Percentiles rank a stretch among this genome's conserved stretches.
These are phyloP conservation scores for Harpagifer antarcticus DNA, from an alignment of 2,797 vertebrate species.

Conservation along the genomic window DNA sequence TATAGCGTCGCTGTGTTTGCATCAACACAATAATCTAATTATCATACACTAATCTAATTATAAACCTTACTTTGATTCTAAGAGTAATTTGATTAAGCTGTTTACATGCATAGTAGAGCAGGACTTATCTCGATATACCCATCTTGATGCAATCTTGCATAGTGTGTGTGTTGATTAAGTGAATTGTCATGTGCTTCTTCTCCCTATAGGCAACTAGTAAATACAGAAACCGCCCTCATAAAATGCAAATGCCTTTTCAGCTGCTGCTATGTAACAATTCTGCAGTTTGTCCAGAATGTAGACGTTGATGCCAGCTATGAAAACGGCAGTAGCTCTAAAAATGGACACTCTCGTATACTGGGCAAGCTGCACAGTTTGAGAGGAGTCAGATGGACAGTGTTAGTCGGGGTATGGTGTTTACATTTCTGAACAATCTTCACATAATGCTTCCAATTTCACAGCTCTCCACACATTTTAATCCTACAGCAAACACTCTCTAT, in stretches of 20 bases:
- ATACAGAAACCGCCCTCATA: slow-evolving; percentile 4
- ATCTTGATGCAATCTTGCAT: slow-evolving; percentile 61
- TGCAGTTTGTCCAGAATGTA: slow-evolving; percentile 35
- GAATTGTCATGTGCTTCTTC: slow-evolving; percentile 34
- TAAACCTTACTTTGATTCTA: slow-evolving; percentile 69
- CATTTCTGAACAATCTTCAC: slow-evolving; percentile 34
- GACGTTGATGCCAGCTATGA: slow-evolving; percentile 13
- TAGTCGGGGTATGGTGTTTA: slow-evolving; percentile 55
- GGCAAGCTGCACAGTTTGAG: slow-evolving; percentile 32
- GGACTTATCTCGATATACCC: slow-evolving; percentile 63
- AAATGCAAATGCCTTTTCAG: slow-evolving; percentile 25
- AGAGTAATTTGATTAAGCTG: slow-evolving; percentile 75
- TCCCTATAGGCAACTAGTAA: slow-evolving; percentile 36
- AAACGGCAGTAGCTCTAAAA: slow-evolving; percentile 32
- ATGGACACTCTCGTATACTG: slow-evolving; percentile 16
- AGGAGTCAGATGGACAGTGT: slow-evolving; percentile 44
- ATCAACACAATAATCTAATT: slow-evolving; percentile 73
- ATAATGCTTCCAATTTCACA: slow-evolving; percentile 52
- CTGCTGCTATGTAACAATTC: not conserved
- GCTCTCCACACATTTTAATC: slow-evolving; percentile 33
- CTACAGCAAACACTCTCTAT: slow-evolving; percentile 11
- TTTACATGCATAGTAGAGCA: slow-evolving; percentile 60
- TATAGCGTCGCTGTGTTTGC: slow-evolving; percentile 72
- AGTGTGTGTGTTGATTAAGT: slow-evolving; percentile 50
- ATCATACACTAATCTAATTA: slow-evolving; percentile 79